Base-by-base conservation (phyloP, 2,797 vertebrate genomes). In the Lepus townsendii region DNA sequence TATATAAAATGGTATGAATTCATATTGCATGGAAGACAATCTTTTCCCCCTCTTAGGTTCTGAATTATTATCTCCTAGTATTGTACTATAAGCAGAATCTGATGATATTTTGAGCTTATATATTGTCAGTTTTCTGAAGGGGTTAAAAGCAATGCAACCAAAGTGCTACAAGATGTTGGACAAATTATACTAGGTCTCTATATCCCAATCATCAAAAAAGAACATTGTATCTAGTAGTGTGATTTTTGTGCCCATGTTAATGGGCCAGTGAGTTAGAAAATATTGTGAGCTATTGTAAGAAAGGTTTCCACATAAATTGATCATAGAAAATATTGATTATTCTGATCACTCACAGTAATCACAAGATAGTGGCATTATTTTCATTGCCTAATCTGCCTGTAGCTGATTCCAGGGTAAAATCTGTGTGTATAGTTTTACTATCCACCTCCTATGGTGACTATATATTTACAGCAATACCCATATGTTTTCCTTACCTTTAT, bases 401-500 rank as follows among this genome's bases (percentile, higher is more conserved):
- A 60, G 8, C 50, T 50, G 1, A 82, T 92, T 92, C 54, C n/a
- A 83, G 52, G 57, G 68, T 92, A 94, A 75, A 94, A 82, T 80
- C 80, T 84, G 11, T 76, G 63, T 78, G 42, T 88, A 72, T 4
- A 93, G 76, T 82, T 95, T 96, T 96, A 88, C 69, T 91, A 82
- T 73, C 75, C 77, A 77, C 80, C n/a, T 69, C 38, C 0, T 85
- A 91, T 62, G 69, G 83, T 95, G 79, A 95, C 75, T 88, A 30
- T 85, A 68, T 91, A 88, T 95, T 95, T 94, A 91, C 4, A 76
- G 63, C 27, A 71, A 69, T 27, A 83, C 73, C 32, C 71, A 42
- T 85, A 84, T 16, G 19, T 79, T 96, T 91, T 54, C 78, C 90
- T 97, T 97, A 94, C 71, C 87, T 96, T 97, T 47, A 91, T 93